Evolutionary conservation across 1,140 invertebrate species (phyloP).

Genomic region (Drosophila asahinai): DNA sequence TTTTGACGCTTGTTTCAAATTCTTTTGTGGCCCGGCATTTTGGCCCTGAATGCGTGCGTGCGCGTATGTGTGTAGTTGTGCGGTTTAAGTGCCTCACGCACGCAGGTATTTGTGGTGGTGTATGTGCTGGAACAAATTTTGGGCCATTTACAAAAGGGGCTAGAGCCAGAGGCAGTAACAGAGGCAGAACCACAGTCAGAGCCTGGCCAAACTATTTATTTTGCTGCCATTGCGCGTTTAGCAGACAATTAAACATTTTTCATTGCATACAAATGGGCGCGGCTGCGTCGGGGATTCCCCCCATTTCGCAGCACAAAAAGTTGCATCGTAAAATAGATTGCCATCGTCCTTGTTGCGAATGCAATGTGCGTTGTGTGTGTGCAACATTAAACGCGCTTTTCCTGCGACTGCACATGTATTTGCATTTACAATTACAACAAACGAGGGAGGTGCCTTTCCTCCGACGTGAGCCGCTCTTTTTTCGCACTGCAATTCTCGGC

Average conservation of each 20-base stretch:
- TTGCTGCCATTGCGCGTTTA: constrained; percentile 71
- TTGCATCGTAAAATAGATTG: constrained; percentile 60
- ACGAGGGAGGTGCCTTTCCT: neutral
- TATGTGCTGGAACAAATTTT: constrained; percentile 31
- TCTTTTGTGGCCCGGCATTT: constrained; percentile 66
- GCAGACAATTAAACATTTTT: constrained; percentile 83
- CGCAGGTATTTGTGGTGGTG: constrained; percentile 62
- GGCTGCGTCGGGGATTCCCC: constrained; percentile 12
- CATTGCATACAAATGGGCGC: constrained; percentile 75
- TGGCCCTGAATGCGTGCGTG: constrained; percentile 22
- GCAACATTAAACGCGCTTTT: constrained; percentile 60
- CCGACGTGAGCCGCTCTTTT: constrained; percentile 9
- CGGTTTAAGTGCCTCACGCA: constrained; percentile 59
- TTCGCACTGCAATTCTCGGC: constrained; percentile 8
- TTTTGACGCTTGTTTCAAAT: constrained; percentile 73
- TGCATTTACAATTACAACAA: constrained; percentile 67
- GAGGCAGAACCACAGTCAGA: neutral
- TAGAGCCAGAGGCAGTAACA: neutral
- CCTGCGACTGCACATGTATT: constrained; percentile 49
- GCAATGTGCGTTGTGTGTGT: constrained; percentile 9
- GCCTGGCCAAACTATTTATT: constrained; percentile 64
- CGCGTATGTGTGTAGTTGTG: constrained; percentile 22
- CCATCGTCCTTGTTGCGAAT: constrained; percentile 44
- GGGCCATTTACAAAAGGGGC: constrained; percentile 49
- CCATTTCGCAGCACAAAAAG: constrained; percentile 33